Conservation (phyloP, 2,113 vertebrate species). For the Motacilla alba region DNA sequence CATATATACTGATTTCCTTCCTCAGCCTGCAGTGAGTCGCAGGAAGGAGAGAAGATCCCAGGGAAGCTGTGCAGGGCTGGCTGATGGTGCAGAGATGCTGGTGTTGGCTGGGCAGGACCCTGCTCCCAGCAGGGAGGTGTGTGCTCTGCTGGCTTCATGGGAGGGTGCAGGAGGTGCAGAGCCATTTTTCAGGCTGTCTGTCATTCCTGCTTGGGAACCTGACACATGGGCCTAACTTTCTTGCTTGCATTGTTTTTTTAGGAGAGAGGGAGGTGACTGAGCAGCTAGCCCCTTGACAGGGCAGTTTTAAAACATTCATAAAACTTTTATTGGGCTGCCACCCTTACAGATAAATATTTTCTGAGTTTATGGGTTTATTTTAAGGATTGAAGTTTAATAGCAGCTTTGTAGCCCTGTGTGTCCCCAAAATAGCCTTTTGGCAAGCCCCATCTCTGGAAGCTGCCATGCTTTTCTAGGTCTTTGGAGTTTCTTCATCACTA, state of each 20-base stretch:
- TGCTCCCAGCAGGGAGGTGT: background rate
- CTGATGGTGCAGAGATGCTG: background rate
- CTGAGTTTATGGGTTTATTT: conserved; percentile 73
- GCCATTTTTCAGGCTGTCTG: background rate
- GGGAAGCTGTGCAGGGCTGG: background rate
- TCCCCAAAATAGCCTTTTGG: conserved; percentile 65
- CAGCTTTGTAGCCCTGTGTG: conserved; percentile 61
- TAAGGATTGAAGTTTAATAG: conserved; percentile 67
- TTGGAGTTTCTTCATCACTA: conserved; percentile 36
- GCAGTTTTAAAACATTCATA: conserved; percentile 73
- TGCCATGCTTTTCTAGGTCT: conserved; percentile 38
- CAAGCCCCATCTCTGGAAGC: conserved; percentile 14
- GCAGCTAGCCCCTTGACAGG: conserved; percentile 65
- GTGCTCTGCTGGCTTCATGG: background rate
- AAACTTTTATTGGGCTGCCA: conserved; percentile 77
- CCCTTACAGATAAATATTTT: conserved; percentile 79
- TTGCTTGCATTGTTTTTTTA: conserved; percentile 1
- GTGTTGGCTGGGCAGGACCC: background rate
- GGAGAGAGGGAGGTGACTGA: conserved; percentile 63
- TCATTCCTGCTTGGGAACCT: background rate
- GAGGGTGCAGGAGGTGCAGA: background rate
- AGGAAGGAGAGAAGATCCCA: fast-evolving
- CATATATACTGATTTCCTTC: background rate
- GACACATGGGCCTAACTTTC: background rate
- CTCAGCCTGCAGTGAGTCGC: no score